Conservation (phyloP, 2,797 vertebrate genomes). For the Aythya fuligula region DNA sequence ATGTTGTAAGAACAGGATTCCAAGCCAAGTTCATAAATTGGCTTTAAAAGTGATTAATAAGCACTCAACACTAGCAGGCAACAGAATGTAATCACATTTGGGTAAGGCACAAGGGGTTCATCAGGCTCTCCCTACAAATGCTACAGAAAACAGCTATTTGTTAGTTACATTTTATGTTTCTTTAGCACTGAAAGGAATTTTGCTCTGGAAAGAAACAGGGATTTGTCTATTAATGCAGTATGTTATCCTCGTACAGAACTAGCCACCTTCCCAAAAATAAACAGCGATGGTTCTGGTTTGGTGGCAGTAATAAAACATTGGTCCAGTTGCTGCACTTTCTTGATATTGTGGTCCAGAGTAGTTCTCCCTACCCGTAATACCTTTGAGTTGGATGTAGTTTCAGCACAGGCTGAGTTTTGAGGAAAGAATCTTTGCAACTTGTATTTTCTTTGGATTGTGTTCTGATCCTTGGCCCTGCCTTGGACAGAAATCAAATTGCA, state of each 20-base stretch:
- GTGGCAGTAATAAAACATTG: neutral
- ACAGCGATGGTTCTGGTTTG: neutral
- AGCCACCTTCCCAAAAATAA: neutral
- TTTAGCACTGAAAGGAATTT: neutral
- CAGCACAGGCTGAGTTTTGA: constrained; percentile 19
- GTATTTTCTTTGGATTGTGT: constrained; percentile 47
- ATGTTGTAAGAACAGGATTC: constrained; percentile 5
- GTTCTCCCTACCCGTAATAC: neutral
- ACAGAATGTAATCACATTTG: constrained; percentile 37
- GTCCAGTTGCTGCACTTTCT: neutral
- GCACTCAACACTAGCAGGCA: constrained; percentile 22
- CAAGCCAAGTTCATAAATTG: constrained; percentile 33
- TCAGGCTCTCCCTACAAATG: neutral
- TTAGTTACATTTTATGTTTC: neutral
- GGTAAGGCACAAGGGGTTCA: neutral
- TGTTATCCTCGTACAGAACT: neutral
- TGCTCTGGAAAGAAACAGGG: neutral
- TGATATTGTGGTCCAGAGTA: neutral
- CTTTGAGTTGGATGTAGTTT: neutral
- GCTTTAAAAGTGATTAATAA: constrained; percentile 56
- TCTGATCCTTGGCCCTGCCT: constrained; percentile 21
- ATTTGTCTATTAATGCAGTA: neutral
- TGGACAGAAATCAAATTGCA: constrained; percentile 47
- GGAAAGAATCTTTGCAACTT: neutral
- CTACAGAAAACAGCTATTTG: neutral